phyloP scores from a whole-genome alignment of 1,140 invertebrate genomes.

The Heliothis virescens region DNA sequence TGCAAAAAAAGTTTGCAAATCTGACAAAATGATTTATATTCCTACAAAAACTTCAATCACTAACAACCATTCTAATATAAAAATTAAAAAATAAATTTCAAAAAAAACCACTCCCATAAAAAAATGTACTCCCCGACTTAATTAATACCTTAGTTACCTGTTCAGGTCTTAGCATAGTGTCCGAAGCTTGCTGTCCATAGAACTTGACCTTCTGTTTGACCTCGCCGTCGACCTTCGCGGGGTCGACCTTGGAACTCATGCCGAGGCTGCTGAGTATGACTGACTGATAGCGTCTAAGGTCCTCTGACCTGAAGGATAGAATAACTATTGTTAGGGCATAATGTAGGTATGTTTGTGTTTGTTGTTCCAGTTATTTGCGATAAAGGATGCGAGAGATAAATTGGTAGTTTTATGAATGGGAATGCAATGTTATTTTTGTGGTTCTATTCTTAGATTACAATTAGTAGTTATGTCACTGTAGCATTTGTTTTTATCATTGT shows the following conservation, averaged over 20 bases:
- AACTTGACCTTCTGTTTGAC: constrained; percentile 92
- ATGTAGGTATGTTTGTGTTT: neutral
- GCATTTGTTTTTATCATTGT: no score
- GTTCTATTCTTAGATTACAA: no score
- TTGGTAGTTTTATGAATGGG: no score
- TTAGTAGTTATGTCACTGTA: no score
- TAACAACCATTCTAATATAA: neutral
- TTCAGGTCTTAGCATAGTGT: constrained; percentile 93
- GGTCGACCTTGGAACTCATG: constrained; percentile 89
- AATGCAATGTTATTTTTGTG: no score
- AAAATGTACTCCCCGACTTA: constrained; percentile 18
- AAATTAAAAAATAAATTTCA: neutral
- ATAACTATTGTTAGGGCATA: neutral
- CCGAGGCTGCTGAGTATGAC: constrained; percentile 91
- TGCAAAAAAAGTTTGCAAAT: no score
- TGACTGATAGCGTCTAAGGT: constrained; percentile 91
- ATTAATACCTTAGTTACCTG: constrained; percentile 80
- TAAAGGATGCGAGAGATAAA: no score
- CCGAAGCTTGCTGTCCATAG: constrained; percentile 93
- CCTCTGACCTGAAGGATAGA: constrained; percentile 85
- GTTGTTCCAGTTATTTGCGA: neutral
- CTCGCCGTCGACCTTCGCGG: constrained; percentile 90
- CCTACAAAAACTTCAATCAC: neutral
- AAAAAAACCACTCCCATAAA: neutral
- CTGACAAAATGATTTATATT: neutral